phyloP scores from a whole-genome alignment of 1,140 invertebrate species.

The Batillaria attramentaria region DNA sequence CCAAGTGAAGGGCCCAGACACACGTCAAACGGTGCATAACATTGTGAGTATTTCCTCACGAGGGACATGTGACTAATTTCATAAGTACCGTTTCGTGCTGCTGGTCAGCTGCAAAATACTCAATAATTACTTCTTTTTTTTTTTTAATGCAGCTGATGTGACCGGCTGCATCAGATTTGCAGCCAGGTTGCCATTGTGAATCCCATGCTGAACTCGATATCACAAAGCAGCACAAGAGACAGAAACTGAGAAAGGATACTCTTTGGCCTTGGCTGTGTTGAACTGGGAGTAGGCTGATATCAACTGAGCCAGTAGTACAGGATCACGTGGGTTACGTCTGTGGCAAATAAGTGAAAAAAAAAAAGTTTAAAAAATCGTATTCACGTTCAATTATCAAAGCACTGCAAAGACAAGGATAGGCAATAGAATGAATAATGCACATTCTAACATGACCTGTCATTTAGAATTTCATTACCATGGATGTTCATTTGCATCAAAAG shows the following conservation, averaged over 20 bases:
- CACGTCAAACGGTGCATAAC: too few relatives aligned
- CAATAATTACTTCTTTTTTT: neutral
- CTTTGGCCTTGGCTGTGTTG: constrained; percentile 82
- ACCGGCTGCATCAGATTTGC: neutral
- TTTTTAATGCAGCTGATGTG: neutral
- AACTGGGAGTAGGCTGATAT: constrained; percentile 90
- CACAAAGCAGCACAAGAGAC: neutral
- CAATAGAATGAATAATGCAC: neutral
- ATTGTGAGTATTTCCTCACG: too few relatives aligned
- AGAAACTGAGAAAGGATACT: constrained; percentile 66
- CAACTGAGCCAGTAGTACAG: constrained; percentile 86
- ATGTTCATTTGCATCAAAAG: too few relatives aligned
- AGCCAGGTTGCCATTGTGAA: too few relatives aligned
- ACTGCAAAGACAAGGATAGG: neutral
- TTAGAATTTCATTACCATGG: neutral
- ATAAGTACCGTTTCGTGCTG: too few relatives aligned
- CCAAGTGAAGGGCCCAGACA: too few relatives aligned
- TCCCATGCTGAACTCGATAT: neutral
- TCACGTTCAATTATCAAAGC: neutral
- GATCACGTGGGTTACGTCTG: constrained; percentile 82
- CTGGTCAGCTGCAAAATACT: too few relatives aligned
- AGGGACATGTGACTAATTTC: too few relatives aligned
- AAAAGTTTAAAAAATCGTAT: neutral
- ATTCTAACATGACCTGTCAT: neutral
- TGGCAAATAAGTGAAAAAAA: constrained; percentile 32